phyloP scores from a whole-genome alignment of 1,140 invertebrate genomes.

The Lepeophtheirus salmonis region DNA sequence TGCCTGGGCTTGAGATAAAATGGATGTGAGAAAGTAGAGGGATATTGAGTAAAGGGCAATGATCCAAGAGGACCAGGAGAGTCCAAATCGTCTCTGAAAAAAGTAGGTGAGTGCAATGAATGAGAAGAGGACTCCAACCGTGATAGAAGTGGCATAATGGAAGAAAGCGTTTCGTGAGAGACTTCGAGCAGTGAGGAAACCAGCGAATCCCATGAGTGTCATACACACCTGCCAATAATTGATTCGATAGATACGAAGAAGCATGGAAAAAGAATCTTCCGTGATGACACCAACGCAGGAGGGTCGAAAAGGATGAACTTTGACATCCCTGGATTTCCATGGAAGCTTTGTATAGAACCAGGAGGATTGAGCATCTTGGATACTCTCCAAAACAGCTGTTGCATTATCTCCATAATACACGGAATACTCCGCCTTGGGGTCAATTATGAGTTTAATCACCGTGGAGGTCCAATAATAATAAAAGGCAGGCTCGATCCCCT shows the following conservation, averaged over 20 bases:
- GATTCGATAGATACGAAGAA: not conserved
- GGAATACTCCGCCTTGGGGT: no score
- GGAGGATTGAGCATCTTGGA: no score
- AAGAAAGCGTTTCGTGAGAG: not conserved
- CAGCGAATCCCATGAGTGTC: not conserved
- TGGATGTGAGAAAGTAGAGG: not conserved
- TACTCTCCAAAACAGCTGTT: no score
- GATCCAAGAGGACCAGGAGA: not conserved
- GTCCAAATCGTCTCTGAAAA: not conserved
- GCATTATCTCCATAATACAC: no score
- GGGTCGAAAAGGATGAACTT: not conserved
- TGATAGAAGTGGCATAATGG: not conserved
- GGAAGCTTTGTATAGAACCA: not conserved
- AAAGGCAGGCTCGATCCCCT: no score
- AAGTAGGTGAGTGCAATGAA: not conserved
- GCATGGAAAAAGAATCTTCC: not conserved
- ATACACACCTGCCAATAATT: slow-evolving; percentile 1
- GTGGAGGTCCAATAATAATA: no score
- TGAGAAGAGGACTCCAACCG: not conserved
- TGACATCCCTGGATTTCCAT: not conserved
- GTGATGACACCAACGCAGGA: not conserved
- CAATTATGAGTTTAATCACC: no score
- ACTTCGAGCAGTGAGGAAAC: not conserved
- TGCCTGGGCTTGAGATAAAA: not conserved
- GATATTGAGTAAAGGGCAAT: not conserved